These are phyloP conservation scores for Seriola quinqueradiata DNA, from an alignment of 2,113 vertebrate species.

Conservation along the genomic window DNA sequence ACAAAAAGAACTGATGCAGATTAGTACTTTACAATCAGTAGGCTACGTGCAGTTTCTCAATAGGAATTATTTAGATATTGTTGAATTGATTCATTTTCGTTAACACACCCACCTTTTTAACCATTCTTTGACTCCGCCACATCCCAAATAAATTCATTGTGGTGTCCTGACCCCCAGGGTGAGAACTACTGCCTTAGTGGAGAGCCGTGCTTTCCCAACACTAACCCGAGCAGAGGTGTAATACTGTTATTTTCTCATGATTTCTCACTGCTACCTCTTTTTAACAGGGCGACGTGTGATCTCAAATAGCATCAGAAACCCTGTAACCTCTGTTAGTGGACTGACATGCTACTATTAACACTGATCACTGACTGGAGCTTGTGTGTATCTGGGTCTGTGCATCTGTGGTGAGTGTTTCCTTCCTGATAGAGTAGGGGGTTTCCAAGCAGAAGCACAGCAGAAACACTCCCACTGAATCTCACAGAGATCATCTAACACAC, in stretches of 20 bases:
- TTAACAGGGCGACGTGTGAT: constrained; percentile 38
- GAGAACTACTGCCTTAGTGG: constrained; percentile 65
- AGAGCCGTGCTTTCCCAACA: constrained; percentile 59
- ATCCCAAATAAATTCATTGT: neutral
- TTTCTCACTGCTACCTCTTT: constrained; percentile 41
- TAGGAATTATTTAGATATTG: constrained; percentile 1
- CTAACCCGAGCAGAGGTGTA: constrained; percentile 63
- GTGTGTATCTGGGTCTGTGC: constrained; percentile 55
- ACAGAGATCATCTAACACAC: constrained; percentile 70
- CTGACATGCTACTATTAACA: constrained; percentile 62
- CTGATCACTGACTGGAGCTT: constrained; percentile 54
- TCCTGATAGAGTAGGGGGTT: constrained; percentile 68
- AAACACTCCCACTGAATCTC: constrained; percentile 52
- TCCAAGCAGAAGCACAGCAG: constrained; percentile 63
- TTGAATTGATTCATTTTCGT: neutral
- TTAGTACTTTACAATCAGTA: neutral
- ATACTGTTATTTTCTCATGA: constrained; percentile 8
- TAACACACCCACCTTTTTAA: neutral
- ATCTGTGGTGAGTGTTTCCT: constrained; percentile 74
- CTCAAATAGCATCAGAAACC: constrained; percentile 26
- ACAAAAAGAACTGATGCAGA: neutral
- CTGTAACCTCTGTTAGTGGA: constrained; percentile 51
- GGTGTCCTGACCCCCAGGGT: constrained; percentile 21
- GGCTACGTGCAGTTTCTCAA: neutral
- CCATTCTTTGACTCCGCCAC: neutral